Percentiles rank a stretch among this genome's conserved stretches.
These are phyloP conservation scores for Ephestia elutella DNA, from an alignment of 1,140 invertebrate species.

Conservation along the genomic window DNA sequence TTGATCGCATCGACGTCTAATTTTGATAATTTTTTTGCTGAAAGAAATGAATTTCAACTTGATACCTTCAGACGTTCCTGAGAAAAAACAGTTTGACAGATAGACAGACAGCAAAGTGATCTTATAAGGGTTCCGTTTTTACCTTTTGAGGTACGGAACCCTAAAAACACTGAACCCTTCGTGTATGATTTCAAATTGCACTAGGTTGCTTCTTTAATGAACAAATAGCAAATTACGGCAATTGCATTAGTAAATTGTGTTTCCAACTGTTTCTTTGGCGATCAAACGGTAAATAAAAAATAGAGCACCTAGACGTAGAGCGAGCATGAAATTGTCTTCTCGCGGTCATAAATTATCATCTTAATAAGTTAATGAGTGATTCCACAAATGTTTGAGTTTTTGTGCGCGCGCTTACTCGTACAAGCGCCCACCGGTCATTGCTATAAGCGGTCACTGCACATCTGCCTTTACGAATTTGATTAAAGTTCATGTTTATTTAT, in stretches of 20 bases:
- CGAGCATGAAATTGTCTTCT: conserved; percentile 55
- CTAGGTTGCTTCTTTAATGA: neutral
- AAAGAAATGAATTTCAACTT: no score
- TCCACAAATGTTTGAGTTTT: conserved; percentile 63
- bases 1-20: no score
- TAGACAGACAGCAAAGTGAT: no score
- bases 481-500: conserved; percentile 72
- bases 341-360: conserved; percentile 68
- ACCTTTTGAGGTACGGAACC: no score
- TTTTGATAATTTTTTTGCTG: no score
- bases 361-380: conserved; percentile 72
- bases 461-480: conserved; percentile 72
- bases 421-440: conserved; percentile 56
- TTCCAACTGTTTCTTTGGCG: neutral
- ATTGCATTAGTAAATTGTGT: neutral
- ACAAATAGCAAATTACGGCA: neutral
- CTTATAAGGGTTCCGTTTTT: no score
- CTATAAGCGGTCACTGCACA: conserved; percentile 51
- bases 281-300: conserved; percentile 5
- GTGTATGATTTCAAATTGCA: no score
- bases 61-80: no score
- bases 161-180: no score
- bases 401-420: conserved; percentile 26
- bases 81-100: no score
- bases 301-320: conserved; percentile 10